Evolutionary conservation across 1,140 invertebrate species (phyloP).

Genomic region (Achroia grisella): DNA sequence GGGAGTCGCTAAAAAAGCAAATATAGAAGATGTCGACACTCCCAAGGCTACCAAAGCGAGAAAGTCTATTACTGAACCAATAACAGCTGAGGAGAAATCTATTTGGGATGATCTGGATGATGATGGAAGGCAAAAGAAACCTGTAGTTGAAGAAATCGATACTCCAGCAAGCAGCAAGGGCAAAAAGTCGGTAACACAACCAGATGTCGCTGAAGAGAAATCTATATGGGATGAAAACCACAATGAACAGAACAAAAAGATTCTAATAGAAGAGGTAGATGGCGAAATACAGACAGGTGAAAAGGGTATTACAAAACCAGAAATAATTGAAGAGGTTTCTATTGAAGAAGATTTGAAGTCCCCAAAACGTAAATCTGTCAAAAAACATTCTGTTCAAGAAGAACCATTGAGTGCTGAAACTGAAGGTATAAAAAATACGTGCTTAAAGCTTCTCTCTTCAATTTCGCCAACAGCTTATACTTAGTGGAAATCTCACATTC

Average conservation of each 20-base stretch:
- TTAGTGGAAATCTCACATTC: slow-evolving; percentile 42
- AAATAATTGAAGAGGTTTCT: slow-evolving; percentile 49
- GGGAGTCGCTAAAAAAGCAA: slow-evolving; percentile 18
- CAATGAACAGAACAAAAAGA: slow-evolving; percentile 45
- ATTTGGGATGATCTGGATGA: slow-evolving; percentile 28
- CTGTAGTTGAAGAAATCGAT: slow-evolving; percentile 22
- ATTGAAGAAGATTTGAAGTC: slow-evolving; percentile 64
- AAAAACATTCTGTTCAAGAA: slow-evolving; percentile 50
- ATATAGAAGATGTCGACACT: slow-evolving; percentile 20
- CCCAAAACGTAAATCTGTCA: slow-evolving; percentile 67
- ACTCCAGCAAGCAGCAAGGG: slow-evolving; percentile 13
- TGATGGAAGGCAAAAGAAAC: slow-evolving; percentile 22
- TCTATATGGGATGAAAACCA: slow-evolving; percentile 56
- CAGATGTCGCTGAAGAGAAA: slow-evolving; percentile 48
- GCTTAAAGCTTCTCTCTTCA: slow-evolving; percentile 53
- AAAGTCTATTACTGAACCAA: slow-evolving; percentile 25
- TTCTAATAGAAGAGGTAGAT: slow-evolving; percentile 35
- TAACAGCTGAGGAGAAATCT: slow-evolving; percentile 40
- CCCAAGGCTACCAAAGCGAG: slow-evolving; percentile 14
- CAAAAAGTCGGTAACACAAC: slow-evolving; percentile 23
- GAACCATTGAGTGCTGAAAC: slow-evolving; percentile 65
- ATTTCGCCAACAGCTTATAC: slow-evolving; percentile 54
- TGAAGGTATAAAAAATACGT: slow-evolving; percentile 60
- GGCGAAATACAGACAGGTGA: slow-evolving; percentile 26
- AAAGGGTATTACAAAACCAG: slow-evolving; percentile 45